Percentiles rank a stretch among this genome's conserved stretches.
These are phyloP conservation scores for Danio rerio DNA, from an alignment of 2,113 vertebrate species.

Conservation along the genomic window GRCz12tu NC_133186.1:41448001-41448500, in stretches of 20 bases:
- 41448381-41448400: too few relatives aligned
- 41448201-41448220: slow-evolving; percentile 25
- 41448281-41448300: slow-evolving; percentile 64
- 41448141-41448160: neutral
- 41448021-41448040: slow-evolving; percentile 70
- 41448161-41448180: slow-evolving; percentile 9
- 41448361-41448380: too few relatives aligned
- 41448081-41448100: slow-evolving; percentile 11
- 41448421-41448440: too few relatives aligned
- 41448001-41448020: slow-evolving; percentile 73
- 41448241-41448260: slow-evolving; percentile 38
- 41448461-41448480: too few relatives aligned
- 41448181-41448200: neutral
- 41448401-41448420: too few relatives aligned
- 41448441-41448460: too few relatives aligned
- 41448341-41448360: slow-evolving; percentile 47
- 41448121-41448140: neutral
- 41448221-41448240: slow-evolving; percentile 35
- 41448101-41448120: neutral
- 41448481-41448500: too few relatives aligned
- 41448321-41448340: slow-evolving; percentile 66
- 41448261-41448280: slow-evolving; percentile 48
- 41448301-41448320: slow-evolving; percentile 63
- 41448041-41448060: slow-evolving; percentile 23
- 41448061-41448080: neutral